These are phyloP conservation scores for Herpailurus yagouaroundi DNA, from an alignment of 2,113 vertebrate species.

Conservation along the genomic window DNA sequence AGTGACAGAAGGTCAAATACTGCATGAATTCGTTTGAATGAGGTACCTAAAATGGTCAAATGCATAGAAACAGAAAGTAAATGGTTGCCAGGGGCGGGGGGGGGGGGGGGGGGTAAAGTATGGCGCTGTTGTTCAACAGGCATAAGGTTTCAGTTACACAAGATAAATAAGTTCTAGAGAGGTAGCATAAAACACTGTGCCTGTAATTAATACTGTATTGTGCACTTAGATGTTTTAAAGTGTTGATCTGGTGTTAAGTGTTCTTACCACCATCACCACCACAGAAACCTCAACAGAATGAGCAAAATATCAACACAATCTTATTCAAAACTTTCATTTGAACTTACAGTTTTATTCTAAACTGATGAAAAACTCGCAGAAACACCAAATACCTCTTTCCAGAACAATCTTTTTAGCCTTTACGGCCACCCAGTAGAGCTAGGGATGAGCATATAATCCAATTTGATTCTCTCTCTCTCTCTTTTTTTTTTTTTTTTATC, in stretches of 20 bases:
- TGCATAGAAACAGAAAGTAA: not conserved
- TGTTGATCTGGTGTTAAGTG: not conserved
- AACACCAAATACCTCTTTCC: not conserved
- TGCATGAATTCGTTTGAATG: not conserved
- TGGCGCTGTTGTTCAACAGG: not conserved
- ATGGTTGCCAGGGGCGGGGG: not conserved
- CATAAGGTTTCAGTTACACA: not conserved
- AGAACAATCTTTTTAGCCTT: not conserved
- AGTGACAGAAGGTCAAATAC: not conserved
- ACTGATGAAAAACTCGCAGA: not conserved
- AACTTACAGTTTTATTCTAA: not conserved
- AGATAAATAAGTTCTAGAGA: not conserved
- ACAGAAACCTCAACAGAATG: not conserved
- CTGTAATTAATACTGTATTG: not conserved
- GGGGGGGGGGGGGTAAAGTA: not conserved
- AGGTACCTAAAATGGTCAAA: not conserved
- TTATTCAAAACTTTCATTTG: not conserved
- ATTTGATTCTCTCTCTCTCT: not conserved
- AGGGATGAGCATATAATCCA: not conserved
- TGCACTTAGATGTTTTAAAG: not conserved
- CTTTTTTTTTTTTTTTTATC: not conserved
- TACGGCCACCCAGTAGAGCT: not conserved
- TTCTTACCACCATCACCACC: not conserved
- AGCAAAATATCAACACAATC: not conserved
- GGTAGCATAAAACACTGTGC: not conserved